Evolutionary conservation across 2,113 vertebrate genomes (phyloP).

Genomic region (Poeciliopsis turrubarensis): DNA sequence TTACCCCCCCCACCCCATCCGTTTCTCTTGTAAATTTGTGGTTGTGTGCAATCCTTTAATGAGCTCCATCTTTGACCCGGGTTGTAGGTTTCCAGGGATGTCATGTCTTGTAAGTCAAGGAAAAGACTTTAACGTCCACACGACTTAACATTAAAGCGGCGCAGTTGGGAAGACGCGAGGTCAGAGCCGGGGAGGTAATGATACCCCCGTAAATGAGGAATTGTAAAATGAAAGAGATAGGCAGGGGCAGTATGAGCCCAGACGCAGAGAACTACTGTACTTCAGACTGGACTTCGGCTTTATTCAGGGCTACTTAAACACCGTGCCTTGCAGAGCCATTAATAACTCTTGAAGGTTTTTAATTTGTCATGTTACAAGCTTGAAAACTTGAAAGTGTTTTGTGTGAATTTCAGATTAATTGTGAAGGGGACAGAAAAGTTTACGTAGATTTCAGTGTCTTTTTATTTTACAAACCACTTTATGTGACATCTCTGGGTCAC

Average conservation of each 20-base stretch:
- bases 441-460: no score
- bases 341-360: no score
- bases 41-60: conserved; percentile 79
- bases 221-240: conserved; percentile 52
- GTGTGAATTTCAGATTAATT: no score
- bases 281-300: neutral
- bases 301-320: neutral
- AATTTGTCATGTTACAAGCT: no score
- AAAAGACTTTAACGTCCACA: conserved; percentile 77
- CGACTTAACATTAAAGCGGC: conserved; percentile 74
- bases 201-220: conserved; percentile 69
- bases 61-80: conserved; percentile 82
- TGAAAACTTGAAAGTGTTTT: no score
- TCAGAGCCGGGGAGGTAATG: conserved; percentile 66
- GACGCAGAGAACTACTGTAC: conserved; percentile 26
- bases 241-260: neutral
- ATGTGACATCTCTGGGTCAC: no score
- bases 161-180: conserved; percentile 41
- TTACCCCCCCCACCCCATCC: conserved; percentile 28
- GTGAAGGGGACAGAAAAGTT: no score
- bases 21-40: conserved; percentile 68
- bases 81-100: conserved; percentile 78
- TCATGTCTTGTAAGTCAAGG: conserved; percentile 81
- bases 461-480: no score
- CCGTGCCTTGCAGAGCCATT: no score